Percentiles rank a stretch among this genome's conserved stretches.
Conservation (phyloP, 2,888 invertebrate species). For the Dryadula phaetusa region DNA sequence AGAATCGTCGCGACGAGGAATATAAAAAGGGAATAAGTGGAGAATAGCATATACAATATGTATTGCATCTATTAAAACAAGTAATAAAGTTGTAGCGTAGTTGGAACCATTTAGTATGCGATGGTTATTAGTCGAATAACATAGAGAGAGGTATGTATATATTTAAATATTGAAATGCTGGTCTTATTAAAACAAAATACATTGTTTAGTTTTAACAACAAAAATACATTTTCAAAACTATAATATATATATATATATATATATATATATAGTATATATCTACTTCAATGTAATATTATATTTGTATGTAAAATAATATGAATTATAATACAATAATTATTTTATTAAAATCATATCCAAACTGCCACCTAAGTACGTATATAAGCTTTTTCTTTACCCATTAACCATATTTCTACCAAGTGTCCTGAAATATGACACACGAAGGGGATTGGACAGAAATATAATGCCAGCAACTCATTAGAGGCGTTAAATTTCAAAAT, state of each 20-base stretch:
- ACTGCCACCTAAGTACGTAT: too few relatives aligned
- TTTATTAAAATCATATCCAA: too few relatives aligned
- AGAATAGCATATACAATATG: too few relatives aligned
- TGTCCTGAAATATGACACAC: slow-evolving; percentile 17
- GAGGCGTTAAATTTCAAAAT: slow-evolving; percentile 28
- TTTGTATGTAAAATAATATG: not conserved
- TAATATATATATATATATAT: too few relatives aligned
- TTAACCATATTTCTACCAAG: not conserved
- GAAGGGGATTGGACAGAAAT: slow-evolving; percentile 17
- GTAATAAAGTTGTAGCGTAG: not conserved
- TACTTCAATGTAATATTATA: not conserved
- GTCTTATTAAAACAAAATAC: not conserved
- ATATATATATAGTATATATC: too few relatives aligned
- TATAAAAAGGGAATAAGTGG: too few relatives aligned
- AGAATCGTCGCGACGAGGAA: too few relatives aligned
- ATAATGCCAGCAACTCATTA: slow-evolving; percentile 1
- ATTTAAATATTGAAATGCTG: not conserved
- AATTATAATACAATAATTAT: too few relatives aligned
- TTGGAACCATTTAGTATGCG: not conserved
- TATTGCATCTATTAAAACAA: not conserved
- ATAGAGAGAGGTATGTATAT: not conserved
- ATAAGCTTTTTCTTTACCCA: not conserved
- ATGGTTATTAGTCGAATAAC: not conserved
- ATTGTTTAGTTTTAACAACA: slow-evolving; percentile 5
- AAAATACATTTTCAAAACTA: not conserved